A percentile compares a stretch with the other conserved stretches of the same genome.
phyloP scores from a whole-genome alignment of 2,888 invertebrate species.

The Leucophora obtusa region DNA sequence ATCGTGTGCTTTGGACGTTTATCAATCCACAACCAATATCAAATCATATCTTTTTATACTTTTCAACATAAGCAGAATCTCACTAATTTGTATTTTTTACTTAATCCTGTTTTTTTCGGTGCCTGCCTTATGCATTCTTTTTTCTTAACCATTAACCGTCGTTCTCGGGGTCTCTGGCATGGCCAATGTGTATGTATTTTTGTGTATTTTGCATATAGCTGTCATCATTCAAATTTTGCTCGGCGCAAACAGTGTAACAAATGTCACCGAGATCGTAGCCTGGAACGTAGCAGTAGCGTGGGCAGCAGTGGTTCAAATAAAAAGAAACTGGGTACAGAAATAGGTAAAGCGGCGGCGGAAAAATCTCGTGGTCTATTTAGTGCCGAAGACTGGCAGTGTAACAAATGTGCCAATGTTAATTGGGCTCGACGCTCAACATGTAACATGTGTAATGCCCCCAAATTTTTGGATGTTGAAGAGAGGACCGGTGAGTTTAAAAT shows the following conservation, averaged over 20 bases:
- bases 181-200: constrained; percentile 35
- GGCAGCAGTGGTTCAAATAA: constrained; percentile 71
- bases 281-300: constrained; percentile 68
- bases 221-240: constrained; percentile 97
- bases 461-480: constrained; percentile 94
- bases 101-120: constrained; percentile 63
- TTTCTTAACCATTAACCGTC: constrained; percentile 32
- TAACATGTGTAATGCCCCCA: constrained; percentile 99
- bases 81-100: constrained; percentile 65
- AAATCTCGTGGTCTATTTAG: constrained; percentile 91
- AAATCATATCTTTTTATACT: constrained; percentile 31
- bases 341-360: constrained; percentile 98
- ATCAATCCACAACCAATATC: constrained; percentile 63
- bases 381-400: constrained; percentile 99
- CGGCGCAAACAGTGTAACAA: constrained; percentile 93
- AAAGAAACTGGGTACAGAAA: constrained; percentile 95
- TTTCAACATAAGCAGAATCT: constrained; percentile 33
- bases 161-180: constrained; percentile 53
- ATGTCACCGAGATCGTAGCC: constrained; percentile 80
- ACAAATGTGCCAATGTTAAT: constrained; percentile 99
- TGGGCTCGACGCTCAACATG: constrained; percentile 93
- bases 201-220: constrained; percentile 77
- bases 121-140: constrained; percentile 49
- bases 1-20: constrained; percentile 68
- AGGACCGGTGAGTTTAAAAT: constrained; percentile 80